Percentiles rank a stretch among this genome's conserved stretches.
Conservation (phyloP, 2,888 invertebrate genomes). For the Isotomurus palustris region DNA sequence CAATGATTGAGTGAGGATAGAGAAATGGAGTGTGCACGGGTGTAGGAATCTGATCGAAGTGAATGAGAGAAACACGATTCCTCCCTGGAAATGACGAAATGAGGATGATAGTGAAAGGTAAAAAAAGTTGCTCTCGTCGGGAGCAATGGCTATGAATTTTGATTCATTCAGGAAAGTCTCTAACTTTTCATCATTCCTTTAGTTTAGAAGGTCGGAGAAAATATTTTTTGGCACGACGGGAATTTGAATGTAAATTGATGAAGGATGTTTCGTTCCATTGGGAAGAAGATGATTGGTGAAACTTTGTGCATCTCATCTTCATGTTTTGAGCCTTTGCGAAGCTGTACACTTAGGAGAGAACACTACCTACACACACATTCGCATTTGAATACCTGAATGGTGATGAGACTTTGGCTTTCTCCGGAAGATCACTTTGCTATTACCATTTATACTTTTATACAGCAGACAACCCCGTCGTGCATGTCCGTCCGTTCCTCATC, state of each 20-base stretch:
- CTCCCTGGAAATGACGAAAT: slow-evolving; percentile 5
- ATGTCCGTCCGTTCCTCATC: too few relatives aligned
- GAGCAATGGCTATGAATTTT: slow-evolving; percentile 6
- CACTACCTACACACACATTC: neutral
- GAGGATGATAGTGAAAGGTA: slow-evolving; percentile 3
- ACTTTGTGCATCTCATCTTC: slow-evolving; percentile 19
- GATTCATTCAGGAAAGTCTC: slow-evolving; percentile 6
- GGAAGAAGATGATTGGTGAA: slow-evolving; percentile 19
- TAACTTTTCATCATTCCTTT: slow-evolving; percentile 2
- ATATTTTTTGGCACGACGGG: slow-evolving; percentile 11
- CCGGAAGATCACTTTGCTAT: too few relatives aligned
- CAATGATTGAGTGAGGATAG: too few relatives aligned
- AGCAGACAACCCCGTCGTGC: too few relatives aligned
- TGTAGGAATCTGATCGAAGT: too few relatives aligned
- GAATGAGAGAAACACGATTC: too few relatives aligned
- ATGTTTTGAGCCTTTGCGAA: too few relatives aligned
- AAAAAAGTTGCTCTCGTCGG: neutral
- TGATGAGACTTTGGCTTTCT: too few relatives aligned
- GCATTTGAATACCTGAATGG: neutral
- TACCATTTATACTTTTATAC: too few relatives aligned
- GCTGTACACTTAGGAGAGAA: too few relatives aligned
- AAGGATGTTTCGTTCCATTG: slow-evolving; percentile 20
- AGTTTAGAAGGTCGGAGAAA: neutral
- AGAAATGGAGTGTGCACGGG: too few relatives aligned
- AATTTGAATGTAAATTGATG: slow-evolving; percentile 27